Evolutionary conservation across 2,113 vertebrate species (phyloP).

Genomic region (Phodopus roborovskii): DNA sequence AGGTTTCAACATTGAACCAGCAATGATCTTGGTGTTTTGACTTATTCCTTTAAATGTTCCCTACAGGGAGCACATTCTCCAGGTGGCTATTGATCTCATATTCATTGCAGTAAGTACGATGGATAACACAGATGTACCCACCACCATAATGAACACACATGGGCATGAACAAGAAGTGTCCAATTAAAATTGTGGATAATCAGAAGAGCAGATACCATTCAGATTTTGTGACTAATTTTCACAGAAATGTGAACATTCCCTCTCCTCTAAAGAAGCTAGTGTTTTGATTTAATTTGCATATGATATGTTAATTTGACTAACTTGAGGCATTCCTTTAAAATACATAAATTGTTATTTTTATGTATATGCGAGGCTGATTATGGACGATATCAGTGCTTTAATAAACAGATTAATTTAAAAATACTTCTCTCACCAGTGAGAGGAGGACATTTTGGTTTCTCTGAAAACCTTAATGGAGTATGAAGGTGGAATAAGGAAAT

Average conservation of each 20-base stretch:
- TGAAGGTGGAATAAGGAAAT: background rate
- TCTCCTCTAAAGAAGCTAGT: background rate
- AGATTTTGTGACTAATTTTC: background rate
- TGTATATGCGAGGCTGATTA: background rate
- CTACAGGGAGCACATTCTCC: background rate
- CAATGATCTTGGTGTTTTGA: background rate
- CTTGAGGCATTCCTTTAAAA: background rate
- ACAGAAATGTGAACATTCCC: rapidly evolving
- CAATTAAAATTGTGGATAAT: too few species aligned
- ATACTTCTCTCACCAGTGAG: too few species aligned
- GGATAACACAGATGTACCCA: background rate
- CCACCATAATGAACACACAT: too few species aligned
- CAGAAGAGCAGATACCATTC: background rate
- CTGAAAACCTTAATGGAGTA: background rate
- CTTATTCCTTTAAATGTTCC: background rate
- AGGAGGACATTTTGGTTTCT: background rate
- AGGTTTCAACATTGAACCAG: background rate
- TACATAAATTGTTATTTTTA: background rate
- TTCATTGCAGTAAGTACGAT: background rate
- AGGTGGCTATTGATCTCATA: background rate
- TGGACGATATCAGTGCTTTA: too few species aligned
- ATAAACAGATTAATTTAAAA: background rate
- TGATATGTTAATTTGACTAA: background rate
- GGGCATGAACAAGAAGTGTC: rapidly evolving
- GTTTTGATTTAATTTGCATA: background rate